A percentile compares a stretch with the other conserved stretches of the same genome.
Evolutionary conservation across 1,140 invertebrate genomes (phyloP).

Genomic region (Drosophila leontia): DNA sequence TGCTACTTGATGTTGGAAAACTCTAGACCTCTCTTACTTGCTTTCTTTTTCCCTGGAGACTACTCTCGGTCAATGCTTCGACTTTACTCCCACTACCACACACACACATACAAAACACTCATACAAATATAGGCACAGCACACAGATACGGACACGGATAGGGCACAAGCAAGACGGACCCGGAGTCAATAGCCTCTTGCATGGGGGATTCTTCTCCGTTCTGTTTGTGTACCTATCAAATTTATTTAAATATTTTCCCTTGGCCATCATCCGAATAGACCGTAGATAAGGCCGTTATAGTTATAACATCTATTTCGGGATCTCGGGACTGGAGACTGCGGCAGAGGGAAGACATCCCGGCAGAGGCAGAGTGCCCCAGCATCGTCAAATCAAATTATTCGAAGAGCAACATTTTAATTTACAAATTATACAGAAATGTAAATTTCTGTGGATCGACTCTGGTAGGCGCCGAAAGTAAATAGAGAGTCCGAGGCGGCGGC

Average conservation of each 20-base stretch:
- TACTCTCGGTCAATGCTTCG: slow-evolving; percentile 77
- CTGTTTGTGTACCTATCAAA: slow-evolving; percentile 69
- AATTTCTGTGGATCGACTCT: slow-evolving; percentile 52
- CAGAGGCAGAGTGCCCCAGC: slow-evolving; percentile 6
- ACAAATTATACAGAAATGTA: slow-evolving; percentile 60
- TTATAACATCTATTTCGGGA: slow-evolving; percentile 52
- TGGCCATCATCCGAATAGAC: slow-evolving; percentile 1
- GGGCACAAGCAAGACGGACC: slow-evolving; percentile 6
- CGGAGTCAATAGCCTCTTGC: slow-evolving; percentile 75
- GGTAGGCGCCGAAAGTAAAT: slow-evolving; percentile 72
- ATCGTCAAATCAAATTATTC: slow-evolving; percentile 36
- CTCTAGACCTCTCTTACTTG: slow-evolving; percentile 9
- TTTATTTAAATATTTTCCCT: slow-evolving; percentile 74
- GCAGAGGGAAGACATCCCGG: not conserved
- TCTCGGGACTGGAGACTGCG: not conserved
- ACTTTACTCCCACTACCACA: slow-evolving; percentile 59
- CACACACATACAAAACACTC: slow-evolving; percentile 13
- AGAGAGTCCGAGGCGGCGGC: slow-evolving; percentile 47
- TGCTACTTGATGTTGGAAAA: not conserved
- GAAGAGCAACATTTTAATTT: slow-evolving; percentile 46
- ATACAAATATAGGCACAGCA: not conserved
- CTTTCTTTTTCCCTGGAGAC: slow-evolving; percentile 44
- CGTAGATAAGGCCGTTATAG: slow-evolving; percentile 47
- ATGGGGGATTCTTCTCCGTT: slow-evolving; percentile 28
- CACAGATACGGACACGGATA: slow-evolving; percentile 15